These are phyloP conservation scores for Lycocerus yunnanus DNA, from an alignment of 2,888 invertebrate genomes.

Conservation along the genomic window DNA sequence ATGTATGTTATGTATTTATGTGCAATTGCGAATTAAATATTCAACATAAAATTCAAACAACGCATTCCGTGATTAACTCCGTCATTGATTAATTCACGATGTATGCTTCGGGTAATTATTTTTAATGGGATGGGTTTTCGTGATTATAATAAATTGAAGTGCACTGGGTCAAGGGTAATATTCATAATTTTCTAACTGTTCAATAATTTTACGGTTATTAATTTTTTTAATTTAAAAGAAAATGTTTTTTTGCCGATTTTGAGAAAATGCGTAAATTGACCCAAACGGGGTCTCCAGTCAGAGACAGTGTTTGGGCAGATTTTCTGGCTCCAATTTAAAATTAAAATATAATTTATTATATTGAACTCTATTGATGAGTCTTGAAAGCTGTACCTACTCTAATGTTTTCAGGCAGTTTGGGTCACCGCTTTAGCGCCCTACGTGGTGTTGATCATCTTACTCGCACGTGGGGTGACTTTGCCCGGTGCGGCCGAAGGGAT, in stretches of 20 bases:
- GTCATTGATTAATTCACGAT: not conserved
- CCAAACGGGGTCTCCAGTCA: no score
- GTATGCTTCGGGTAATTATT: not conserved
- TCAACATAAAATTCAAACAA: not conserved
- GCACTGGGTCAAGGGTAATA: not conserved
- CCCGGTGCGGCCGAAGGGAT: constrained; percentile 87
- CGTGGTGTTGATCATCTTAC: constrained; percentile 82
- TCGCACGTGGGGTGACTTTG: constrained; percentile 81
- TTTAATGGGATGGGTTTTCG: not conserved
- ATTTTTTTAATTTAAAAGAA: no score
- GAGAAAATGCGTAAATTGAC: no score
- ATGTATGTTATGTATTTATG: no score
- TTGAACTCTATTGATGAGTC: no score
- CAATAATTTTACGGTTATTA: no score
- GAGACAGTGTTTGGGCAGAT: no score
- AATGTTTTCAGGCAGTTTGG: constrained; percentile 79
- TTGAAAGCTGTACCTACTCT: no score
- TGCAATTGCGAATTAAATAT: not conserved
- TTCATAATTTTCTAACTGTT: no score
- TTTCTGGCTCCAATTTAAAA: no score
- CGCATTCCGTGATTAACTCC: not conserved
- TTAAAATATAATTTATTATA: no score
- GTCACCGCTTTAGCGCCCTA: constrained; percentile 93
- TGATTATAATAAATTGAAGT: not conserved
- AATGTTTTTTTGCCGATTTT: no score